Evolutionary conservation across 2,888 invertebrate species (phyloP), one percentile per base, ranked within the genome.

Genomic region (Cataglyphis rosenhaueri): DNA sequence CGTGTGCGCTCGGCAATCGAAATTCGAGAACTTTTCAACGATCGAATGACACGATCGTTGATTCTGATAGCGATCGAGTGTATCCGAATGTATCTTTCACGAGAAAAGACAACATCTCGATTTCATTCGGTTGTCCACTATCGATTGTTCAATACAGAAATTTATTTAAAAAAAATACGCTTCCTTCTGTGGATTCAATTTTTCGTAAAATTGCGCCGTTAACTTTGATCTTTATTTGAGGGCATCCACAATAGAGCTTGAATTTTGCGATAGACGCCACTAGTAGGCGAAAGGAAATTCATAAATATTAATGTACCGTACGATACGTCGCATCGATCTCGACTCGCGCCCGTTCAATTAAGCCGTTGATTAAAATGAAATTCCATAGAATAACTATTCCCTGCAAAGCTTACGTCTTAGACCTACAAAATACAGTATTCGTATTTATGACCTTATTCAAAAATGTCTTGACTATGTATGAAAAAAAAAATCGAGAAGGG

Each of bases 281-380:
- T 79, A 15, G 44, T 52, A 59, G 44, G 21, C 71, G 57, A 70
- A 73, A 79, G 78, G 44, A 79, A 79, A 41, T 35, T 79, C 73
- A 79, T 79, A 79, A 79, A 79, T 79, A 79, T 79, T 79, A 79
- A 79, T 79, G 78, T 71, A 78, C 35, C 10, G 73, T 25, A 59
- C 78, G 57, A 78, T 78, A 78, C 73, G 78, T 78, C 78, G 78
- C 78, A 79, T 79, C 78, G 78, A 79, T 79, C 78, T 79, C 62
- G 57, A 57, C 41, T 59, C 32, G 73, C 32, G 78, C 78, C 61
- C 73, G 44, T 44, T 71, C 73, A 79, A 79, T 79, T 59, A 59
- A 59, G 57, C 35, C 32, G 78, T 44, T 79, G 73, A 79, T 79
- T 79, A 79, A 79, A 79, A 44, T 29, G 73, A 79, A 73, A 78